phyloP scores from a whole-genome alignment of 2,113 vertebrate genomes.

The Chascanopsetta lugubris region DNA sequence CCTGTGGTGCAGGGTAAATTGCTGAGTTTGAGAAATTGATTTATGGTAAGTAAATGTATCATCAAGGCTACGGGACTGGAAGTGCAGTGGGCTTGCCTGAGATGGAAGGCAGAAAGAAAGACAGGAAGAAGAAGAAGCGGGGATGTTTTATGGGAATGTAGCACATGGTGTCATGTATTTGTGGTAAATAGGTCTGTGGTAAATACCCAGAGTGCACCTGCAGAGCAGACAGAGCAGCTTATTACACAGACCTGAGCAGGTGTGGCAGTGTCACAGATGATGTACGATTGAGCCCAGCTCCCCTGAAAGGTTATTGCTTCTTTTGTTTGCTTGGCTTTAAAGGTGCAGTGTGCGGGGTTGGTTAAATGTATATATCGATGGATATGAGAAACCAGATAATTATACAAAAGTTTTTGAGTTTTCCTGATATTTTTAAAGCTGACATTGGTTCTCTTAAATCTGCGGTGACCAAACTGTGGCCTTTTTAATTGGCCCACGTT shows the following conservation, averaged over 20 bases:
- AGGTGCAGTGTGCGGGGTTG: no score
- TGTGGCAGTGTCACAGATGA: slow-evolving; percentile 53
- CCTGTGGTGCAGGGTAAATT: slow-evolving; percentile 51
- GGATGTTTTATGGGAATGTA: slow-evolving; percentile 16
- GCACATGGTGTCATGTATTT: slow-evolving; percentile 42
- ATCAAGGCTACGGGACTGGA: slow-evolving; percentile 24
- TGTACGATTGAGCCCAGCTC: slow-evolving; percentile 44
- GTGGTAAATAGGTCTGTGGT: slow-evolving; percentile 61
- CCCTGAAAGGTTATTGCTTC: slow-evolving; percentile 34
- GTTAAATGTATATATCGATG: no score
- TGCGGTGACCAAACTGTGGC: no score
- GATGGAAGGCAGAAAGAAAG: slow-evolving; percentile 12
- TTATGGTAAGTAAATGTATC: slow-evolving; percentile 68
- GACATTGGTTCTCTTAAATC: no score
- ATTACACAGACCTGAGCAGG: slow-evolving; percentile 59
- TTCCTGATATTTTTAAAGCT: no score
- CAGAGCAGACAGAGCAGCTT: slow-evolving; percentile 54
- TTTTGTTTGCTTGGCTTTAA: slow-evolving; percentile 25
- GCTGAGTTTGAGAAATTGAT: slow-evolving; percentile 67
- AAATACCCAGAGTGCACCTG: slow-evolving; percentile 64
- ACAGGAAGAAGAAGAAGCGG: slow-evolving; percentile 21
- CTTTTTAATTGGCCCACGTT: no score
- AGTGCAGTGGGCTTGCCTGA: slow-evolving; percentile 4
- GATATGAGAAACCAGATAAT: no score
- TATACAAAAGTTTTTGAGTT: no score